A percentile compares a stretch with the other conserved stretches of the same genome.
Conservation (phyloP, 2,113 vertebrate genomes). For the Lagopus leucura region DNA sequence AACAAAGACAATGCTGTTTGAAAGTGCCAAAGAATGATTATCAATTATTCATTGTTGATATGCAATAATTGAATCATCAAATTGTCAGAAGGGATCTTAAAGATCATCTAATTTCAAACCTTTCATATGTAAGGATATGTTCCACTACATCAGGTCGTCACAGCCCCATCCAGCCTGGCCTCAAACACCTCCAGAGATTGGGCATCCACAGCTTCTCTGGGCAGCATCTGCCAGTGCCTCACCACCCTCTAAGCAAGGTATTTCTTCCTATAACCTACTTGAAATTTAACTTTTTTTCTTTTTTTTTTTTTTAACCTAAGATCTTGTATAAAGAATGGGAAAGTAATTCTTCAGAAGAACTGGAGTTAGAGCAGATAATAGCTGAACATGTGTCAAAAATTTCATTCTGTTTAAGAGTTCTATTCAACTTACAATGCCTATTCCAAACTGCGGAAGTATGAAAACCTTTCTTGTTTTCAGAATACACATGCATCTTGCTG, state of each 20-base stretch:
- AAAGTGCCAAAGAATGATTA: background rate
- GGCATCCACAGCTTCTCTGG: background rate
- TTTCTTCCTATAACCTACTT: background rate
- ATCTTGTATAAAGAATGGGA: background rate
- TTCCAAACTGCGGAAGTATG: too few species aligned
- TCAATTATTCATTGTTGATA: background rate
- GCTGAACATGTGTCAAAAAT: background rate
- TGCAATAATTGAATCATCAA: background rate
- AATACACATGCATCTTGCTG: too few species aligned
- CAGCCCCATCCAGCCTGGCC: background rate
- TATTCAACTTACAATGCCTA: too few species aligned
- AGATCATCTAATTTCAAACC: background rate
- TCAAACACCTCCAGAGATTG: background rate
- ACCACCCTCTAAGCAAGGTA: background rate
- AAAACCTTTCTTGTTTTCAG: too few species aligned
- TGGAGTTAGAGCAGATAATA: background rate
- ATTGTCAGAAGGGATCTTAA: background rate
- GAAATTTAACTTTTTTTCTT: background rate
- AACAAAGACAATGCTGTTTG: background rate
- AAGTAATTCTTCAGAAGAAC: background rate
- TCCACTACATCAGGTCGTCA: background rate
- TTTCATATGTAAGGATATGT: background rate
- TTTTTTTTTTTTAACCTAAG: too few species aligned
- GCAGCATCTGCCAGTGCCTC: background rate
- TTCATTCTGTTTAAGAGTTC: rapidly evolving